Base-by-base conservation (phyloP, 2,113 vertebrate species). In the Neomonachus schauinslandi region DNA sequence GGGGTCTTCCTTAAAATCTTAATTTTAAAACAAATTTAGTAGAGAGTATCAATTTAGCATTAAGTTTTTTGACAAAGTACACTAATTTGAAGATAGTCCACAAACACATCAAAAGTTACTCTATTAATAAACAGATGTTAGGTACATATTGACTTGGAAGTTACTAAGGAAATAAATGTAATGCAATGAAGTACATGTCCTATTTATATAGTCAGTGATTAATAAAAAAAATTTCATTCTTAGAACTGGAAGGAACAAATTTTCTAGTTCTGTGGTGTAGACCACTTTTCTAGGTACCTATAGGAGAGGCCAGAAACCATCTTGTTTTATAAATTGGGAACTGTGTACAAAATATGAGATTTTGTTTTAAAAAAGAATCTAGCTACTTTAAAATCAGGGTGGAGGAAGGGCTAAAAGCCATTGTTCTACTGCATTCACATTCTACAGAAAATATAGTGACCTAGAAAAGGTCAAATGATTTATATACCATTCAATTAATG, bases 1-100 rank as follows among this genome's bases (percentile, higher is more conserved):
- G 36, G 24, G 22, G 22, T 24, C 63, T 57, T 77, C 53, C 89
- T 85, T 55, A 96, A 96, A 24, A 63, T 53, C 31, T 95, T 89
- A 80, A 86, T 82, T 96, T 88, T 91, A 92, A 91, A 95, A 89
- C 19, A 87, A 91, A 87, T 67, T 94, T 74, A 87, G 28, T 22
- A 86, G 1, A 89, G 16, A 93, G 5, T 28, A 95, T 82, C 69
- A 76, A 84, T 31, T 90, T 88, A 95, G 59, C 88, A 89, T 2
- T 94, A 89, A 92, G 15, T 39, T 94, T 83, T 71, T 80, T 90
- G 49, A 89, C 65, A 95, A 19, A 24, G 15, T 53, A 94, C n/a
- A 89, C 49, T 71, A 86, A 91, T 46, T 72, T 84, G 5, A 86
- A 74, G 49, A 36, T 55, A 95, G 33, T 87, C 36, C 36, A 82